Percentiles rank a stretch among this genome's conserved stretches.
Evolutionary conservation across 2,888 invertebrate species (phyloP).

Genomic region (Stenoptilia bipunctidactyla): DNA sequence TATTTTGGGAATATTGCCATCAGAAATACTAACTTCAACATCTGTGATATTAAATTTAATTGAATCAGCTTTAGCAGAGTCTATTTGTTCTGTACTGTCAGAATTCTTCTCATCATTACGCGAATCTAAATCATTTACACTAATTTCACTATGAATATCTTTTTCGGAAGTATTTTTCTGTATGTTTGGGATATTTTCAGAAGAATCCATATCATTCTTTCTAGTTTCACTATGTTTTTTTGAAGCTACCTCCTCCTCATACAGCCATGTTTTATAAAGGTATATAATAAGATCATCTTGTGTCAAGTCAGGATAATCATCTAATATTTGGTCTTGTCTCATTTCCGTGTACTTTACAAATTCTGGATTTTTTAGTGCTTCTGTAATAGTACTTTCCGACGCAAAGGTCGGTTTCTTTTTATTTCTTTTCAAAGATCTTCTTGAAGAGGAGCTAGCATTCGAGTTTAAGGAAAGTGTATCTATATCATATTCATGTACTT

Average conservation of each 20-base stretch:
- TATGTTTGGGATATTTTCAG: no score
- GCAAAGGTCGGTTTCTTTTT: background rate
- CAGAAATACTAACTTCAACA: no score
- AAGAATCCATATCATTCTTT: no score
- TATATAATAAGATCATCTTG: conserved; percentile 50
- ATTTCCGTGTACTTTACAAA: conserved; percentile 60
- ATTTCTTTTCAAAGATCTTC: background rate
- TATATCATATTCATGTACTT: background rate
- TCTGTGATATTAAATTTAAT: conserved; percentile 1
- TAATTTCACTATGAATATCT: no score
- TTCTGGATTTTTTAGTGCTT: conserved; percentile 29
- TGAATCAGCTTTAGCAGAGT: background rate
- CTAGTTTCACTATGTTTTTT: no score
- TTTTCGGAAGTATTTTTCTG: no score
- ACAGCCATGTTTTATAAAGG: conserved; percentile 60
- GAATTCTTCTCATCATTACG: no score
- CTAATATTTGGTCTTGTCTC: conserved; percentile 52
- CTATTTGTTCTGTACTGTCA: no score
- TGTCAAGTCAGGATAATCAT: conserved; percentile 58
- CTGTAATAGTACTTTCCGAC: background rate
- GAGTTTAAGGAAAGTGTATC: conserved; percentile 1
- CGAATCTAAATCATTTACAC: no score
- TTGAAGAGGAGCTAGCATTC: background rate
- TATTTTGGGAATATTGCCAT: background rate
- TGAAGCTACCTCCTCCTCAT: conserved; percentile 40